Conservation (phyloP, 2,797 vertebrate species). For the Scleropages formosus region DNA sequence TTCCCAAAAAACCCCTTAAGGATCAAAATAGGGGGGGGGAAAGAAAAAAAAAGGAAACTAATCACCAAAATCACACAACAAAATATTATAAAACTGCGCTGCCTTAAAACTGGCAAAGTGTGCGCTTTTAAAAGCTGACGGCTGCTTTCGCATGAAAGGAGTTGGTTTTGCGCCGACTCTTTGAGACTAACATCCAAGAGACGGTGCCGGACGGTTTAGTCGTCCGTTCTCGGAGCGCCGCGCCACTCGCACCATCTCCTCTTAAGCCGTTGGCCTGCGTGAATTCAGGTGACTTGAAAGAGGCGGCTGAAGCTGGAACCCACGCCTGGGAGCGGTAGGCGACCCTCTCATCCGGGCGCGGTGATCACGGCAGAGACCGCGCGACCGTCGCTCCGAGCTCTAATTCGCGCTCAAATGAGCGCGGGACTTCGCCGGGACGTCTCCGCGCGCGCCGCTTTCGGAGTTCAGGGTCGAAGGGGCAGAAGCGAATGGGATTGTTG, state of each 20-base stretch:
- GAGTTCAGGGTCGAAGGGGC: too few relatives aligned
- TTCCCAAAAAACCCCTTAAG: constrained; percentile 7
- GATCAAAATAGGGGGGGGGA: not conserved
- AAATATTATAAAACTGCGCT: constrained; percentile 11
- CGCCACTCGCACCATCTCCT: not conserved
- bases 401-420: too few relatives aligned
- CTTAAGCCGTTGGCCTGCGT: not conserved
- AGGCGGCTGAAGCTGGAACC: not conserved
- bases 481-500: not conserved
- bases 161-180: not conserved
- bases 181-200: not conserved
- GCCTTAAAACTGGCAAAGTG: too few relatives aligned
- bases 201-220: not conserved
- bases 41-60: not conserved
- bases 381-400: too few relatives aligned
- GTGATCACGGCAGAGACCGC: too few relatives aligned
- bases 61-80: too few relatives aligned
- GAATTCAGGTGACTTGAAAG: not conserved
- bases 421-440: too few relatives aligned
- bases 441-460: too few relatives aligned
- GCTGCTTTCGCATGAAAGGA: not conserved
- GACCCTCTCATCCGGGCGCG: too few relatives aligned
- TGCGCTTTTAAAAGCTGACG: not conserved
- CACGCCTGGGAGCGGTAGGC: too few relatives aligned
- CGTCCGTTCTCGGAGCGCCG: not conserved